Percentiles rank a stretch among this genome's conserved stretches.
Evolutionary conservation across 2,113 vertebrate genomes (phyloP).

Genomic region (Malurus melanocephalus): DNA sequence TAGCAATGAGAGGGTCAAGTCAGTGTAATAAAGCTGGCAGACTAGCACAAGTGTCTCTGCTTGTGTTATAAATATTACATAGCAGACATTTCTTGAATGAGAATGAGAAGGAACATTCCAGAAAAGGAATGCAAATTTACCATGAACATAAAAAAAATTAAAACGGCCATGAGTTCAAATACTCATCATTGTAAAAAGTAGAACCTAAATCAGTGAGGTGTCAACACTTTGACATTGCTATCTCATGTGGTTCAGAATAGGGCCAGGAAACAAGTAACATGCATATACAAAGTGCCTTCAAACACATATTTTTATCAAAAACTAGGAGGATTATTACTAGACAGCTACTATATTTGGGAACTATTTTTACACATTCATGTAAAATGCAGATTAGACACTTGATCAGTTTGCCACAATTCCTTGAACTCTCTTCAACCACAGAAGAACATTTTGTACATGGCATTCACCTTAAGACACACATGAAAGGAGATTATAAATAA

Average conservation of each 20-base stretch:
- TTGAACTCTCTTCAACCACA: not conserved
- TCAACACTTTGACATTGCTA: not conserved
- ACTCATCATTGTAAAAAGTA: not conserved
- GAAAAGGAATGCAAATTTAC: slow-evolving; percentile 23
- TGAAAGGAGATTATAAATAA: not conserved
- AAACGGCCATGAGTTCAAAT: not conserved
- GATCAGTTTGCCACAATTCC: not conserved
- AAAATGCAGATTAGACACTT: not conserved
- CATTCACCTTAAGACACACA: not conserved
- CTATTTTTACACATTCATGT: not conserved
- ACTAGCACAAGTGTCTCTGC: not conserved
- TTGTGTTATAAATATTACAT: slow-evolving; percentile 39
- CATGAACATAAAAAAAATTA: not conserved
- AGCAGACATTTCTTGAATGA: not conserved
- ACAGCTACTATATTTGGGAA: not conserved
- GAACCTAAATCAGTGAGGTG: not conserved
- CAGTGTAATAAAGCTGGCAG: slow-evolving; percentile 29
- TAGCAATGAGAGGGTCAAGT: slow-evolving; percentile 32
- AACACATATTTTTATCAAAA: not conserved
- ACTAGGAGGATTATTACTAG: not conserved
- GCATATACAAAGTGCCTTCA: not conserved
- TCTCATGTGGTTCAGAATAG: not conserved
- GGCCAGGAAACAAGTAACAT: not conserved
- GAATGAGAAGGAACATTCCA: not conserved
- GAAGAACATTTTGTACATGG: not conserved